Evolutionary conservation across 2,113 vertebrate genomes (phyloP).

Genomic region (Apistogramma diplotaenia): DNA sequence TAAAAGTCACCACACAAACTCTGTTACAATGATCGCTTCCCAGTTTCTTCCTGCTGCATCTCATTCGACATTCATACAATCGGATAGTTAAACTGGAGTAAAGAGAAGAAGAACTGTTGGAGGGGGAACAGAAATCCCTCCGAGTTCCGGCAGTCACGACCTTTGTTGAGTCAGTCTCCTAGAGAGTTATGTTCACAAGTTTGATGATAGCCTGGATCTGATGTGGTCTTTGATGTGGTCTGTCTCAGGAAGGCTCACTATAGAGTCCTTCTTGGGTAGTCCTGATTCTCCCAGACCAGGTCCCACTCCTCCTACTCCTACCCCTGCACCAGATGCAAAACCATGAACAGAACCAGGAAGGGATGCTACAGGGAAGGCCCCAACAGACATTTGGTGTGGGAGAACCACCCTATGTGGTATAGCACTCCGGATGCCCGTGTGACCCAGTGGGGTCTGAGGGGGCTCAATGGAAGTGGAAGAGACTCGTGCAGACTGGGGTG

Average conservation of each 20-base stretch:
- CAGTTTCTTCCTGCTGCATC: constrained; percentile 13
- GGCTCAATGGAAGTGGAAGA: constrained; percentile 81
- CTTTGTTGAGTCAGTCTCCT: constrained; percentile 17
- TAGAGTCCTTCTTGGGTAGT: constrained; percentile 80
- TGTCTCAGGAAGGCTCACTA: constrained; percentile 81
- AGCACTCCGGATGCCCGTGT: constrained; percentile 54
- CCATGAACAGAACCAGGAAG: constrained; percentile 44
- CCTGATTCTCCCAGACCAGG: constrained; percentile 74
- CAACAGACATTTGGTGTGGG: constrained; percentile 81
- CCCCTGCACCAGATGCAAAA: constrained; percentile 35
- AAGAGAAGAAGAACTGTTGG: constrained; percentile 13
- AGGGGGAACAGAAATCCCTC: not conserved
- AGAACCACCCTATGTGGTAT: constrained; percentile 74
- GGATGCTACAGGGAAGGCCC: constrained; percentile 68
- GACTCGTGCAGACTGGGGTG: constrained; percentile 78
- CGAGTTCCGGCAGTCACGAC: constrained; percentile 1
- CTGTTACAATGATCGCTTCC: constrained; percentile 31
- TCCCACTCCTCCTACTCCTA: constrained; percentile 39
- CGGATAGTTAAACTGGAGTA: constrained; percentile 55
- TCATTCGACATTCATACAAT: constrained; percentile 73
- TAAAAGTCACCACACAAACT: constrained; percentile 46
- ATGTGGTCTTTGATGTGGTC: constrained; percentile 80
- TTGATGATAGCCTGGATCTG: constrained; percentile 91
- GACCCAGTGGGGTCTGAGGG: constrained; percentile 61
- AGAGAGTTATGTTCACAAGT: constrained; percentile 86